Evolutionary conservation across 1,140 invertebrate genomes (phyloP), one percentile per base, ranked within the genome.

Genomic region (fruit fly (Drosophila melanogaster)): DNA sequence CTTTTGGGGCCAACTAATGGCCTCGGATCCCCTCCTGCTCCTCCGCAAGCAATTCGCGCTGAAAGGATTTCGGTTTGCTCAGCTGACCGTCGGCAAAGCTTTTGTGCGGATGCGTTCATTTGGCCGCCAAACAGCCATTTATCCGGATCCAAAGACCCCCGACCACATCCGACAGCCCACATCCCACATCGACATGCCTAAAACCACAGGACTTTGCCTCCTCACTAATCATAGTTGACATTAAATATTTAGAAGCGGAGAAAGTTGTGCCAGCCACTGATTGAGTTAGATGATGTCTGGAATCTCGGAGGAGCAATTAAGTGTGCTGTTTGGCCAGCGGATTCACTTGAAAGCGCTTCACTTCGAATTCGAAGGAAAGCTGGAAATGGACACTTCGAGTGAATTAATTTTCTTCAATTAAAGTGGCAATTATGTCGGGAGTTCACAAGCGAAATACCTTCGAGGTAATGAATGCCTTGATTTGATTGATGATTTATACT

Each of bases 1-100:
- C 55, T 37, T 57, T 37, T 62, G 44, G 61, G 60, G 62, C 81
- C 51, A 67, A 77, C 83, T 83, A 87, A 73, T 83, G 80, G 79
- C 75, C 56, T 54, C 46, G 80, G 37, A 38, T 38, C 67, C 58
- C 3, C 41, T 37, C 37, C 38, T n/a, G 49, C 51, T 54, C 24
- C 47, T 43, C 71, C 62, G 46, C 75, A 67, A 81, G 83, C 69
- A 67, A 59, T 83, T 67, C 75, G 70, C 77, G 81, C 57, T 86
- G 79, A 86, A 86, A 86, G 81, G 83, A 86, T 81, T 86, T 86
- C 61, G 62, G 64, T 66, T 87, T 60, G 58, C 58, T 56, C 69
- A 78, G 57, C 79, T 83, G 79, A 66, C 74, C 79, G 33, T 40
- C 46, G 44, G 17, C 12, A 15, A 15, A 17, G 53, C 54, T 40